Conservation (phyloP, 2,113 vertebrate genomes). For the Mesoclemmys tuberculata region DNA sequence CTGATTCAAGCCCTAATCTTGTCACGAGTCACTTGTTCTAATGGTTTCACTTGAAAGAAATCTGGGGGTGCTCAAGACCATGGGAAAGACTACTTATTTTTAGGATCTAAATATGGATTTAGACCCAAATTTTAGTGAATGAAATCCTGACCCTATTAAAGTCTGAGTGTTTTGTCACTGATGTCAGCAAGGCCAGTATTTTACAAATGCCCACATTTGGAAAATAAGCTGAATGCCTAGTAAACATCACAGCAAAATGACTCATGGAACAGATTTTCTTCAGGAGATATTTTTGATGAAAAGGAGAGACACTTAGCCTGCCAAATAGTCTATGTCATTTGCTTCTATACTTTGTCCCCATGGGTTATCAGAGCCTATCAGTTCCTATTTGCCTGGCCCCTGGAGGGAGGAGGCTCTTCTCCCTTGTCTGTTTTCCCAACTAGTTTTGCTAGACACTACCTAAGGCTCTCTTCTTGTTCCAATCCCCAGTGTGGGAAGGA, state of each 20-base stretch:
- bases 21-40: not conserved
- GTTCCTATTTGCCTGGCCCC: not conserved
- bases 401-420: not conserved
- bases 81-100: not conserved
- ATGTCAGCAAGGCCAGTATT: not conserved
- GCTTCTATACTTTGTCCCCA: not conserved
- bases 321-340: not conserved
- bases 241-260: not conserved
- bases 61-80: not conserved
- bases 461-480: not conserved
- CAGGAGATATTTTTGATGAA: not conserved
- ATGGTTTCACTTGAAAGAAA: not conserved
- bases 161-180: accelerated
- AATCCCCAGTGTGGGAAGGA: not conserved
- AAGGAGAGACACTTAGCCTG: not conserved
- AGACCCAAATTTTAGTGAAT: not conserved
- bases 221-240: not conserved
- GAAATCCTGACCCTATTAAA: accelerated
- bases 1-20: not conserved
- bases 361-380: not conserved
- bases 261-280: not conserved
- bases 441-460: not conserved
- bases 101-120: not conserved
- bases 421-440: not conserved
- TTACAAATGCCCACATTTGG: not conserved